Base-by-base conservation (phyloP, 2,888 invertebrate species). In the Glaucopsyche alexis region DNA sequence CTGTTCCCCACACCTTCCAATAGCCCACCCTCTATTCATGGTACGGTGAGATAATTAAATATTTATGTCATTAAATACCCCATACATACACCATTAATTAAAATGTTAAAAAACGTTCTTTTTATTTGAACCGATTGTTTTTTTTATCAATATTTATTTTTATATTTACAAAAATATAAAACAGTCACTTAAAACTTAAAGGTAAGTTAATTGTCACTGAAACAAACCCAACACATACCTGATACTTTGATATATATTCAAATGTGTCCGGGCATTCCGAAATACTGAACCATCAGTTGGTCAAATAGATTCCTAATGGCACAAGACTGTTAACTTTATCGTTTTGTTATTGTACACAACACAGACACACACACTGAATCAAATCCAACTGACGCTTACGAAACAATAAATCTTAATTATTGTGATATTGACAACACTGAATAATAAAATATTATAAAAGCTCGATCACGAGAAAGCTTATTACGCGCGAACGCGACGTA, bases 1-100 rank as follows among this genome's bases (percentile, higher is more conserved):
- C 87, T 80, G 84, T 91, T 85, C 77, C 83, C 74, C 89, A 80
- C 81, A 79, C 75, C 76, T 82, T 73, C 69, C 38, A 60, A 60
- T 60, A 77, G 80, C 80, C 84, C 86, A 85, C 91, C 90, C 89
- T 87, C 83, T 81, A 79, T 82, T 83, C 82, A 85, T 81, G 81
- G 83, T 80, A 87, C 86, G 88, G 87, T 89, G 88, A 86, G 87
- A 89, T 90, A 90, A 91, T 92, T 91, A 91, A 91, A 91, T 90
- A 91, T 91, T 89, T 89, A 91, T 88, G 80, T 85, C 85, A 86
- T 87, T 83, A 82, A 69, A 47, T 47, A 29, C 67, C 13, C 19
- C 83, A 83, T 80, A 83, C 83, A 83, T 80, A 83, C 81, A 79
- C 78, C 77, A 81, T 75, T 69, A 78, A 78, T 52, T 66, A 66